Evolutionary conservation across 2,113 vertebrate genomes (phyloP), one percentile per base, ranked within the genome.

Genomic region (Pungitius pungitius): DNA sequence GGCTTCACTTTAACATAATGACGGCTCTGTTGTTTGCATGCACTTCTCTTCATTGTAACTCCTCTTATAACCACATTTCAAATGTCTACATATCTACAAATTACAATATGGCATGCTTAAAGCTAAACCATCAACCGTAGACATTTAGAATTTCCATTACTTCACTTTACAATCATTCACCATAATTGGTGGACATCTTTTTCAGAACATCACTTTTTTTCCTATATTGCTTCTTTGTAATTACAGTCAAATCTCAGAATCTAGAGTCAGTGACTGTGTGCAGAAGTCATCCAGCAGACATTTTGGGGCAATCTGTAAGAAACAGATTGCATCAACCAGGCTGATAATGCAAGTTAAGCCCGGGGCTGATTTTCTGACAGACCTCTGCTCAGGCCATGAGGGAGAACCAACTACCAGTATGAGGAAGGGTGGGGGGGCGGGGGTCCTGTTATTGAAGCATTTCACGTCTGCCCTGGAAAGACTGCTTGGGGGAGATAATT

Each of bases 401-500:
- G n/a, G 61, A 86, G 65, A 74, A 77, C 61, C 67, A 73, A 67
- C 67, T 60, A 73, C 73, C 67, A 40, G 63, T 20, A n/a, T 3
- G 26, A 75, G 51, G 57, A 17, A 14, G 7, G 47, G 68, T 26
- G 26, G 8, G 8, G 45, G 52, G 22, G 73, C 73, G 30, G 79
- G 24, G 66, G 76, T 18, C 60, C 52, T 80, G 67, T 86, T 74
- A 78, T 33, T 75, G 71, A 89, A 51, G 84, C 71, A 65, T 77
- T 85, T 89, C 82, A 84, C 75, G 81, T 84, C 71, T 40, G 13
- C 80, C 71, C 58, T 72, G 73, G 84, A 90, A 83, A 81, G 85
- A 85, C 89, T 92, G 90, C 73, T 72, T 73, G 56, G 56, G 75
- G 52, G 88, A 92, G 90, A 92, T 93, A 92, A 91, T 86, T 90